Evolutionary conservation across 2,888 invertebrate genomes (phyloP).

Genomic region (Aethes cnicana): DNA sequence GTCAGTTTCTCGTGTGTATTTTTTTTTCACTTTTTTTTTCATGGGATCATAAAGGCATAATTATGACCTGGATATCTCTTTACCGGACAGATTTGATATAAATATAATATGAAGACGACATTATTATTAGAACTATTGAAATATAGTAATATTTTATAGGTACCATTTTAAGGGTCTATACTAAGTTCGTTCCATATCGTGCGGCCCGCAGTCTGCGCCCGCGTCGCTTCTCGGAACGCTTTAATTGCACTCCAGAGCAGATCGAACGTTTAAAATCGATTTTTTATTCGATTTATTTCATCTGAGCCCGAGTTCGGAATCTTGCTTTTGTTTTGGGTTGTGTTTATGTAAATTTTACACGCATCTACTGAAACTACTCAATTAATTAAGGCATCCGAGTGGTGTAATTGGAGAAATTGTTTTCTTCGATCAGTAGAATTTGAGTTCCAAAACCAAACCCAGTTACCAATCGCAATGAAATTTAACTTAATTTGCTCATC

Average conservation of each 20-base stretch:
- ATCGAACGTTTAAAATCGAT: constrained; percentile 81
- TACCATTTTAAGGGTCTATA: constrained; percentile 15
- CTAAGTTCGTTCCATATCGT: constrained; percentile 41
- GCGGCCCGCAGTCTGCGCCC: constrained; percentile 55
- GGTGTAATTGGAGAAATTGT: constrained; percentile 11
- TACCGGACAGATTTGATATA: too few relatives aligned
- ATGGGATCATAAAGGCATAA: too few relatives aligned
- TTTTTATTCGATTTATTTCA: constrained; percentile 79
- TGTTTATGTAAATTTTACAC: constrained; percentile 81
- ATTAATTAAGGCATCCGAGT: constrained; percentile 65
- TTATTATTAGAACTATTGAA: too few relatives aligned
- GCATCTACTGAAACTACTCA: constrained; percentile 78
- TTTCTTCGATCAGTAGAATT: not conserved
- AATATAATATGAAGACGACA: too few relatives aligned
- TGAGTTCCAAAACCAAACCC: too few relatives aligned
- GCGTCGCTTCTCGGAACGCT: constrained; percentile 73
- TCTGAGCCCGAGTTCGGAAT: constrained; percentile 68
- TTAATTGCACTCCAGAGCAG: constrained; percentile 78
- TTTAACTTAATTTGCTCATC: too few relatives aligned
- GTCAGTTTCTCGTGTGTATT: too few relatives aligned
- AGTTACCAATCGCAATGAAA: too few relatives aligned
- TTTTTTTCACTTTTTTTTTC: too few relatives aligned
- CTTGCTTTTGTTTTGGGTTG: constrained; percentile 72
- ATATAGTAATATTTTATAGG: not conserved
- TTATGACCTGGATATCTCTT: too few relatives aligned